phyloP scores from a whole-genome alignment of 2,113 vertebrate species.

The Pipa parva region DNA sequence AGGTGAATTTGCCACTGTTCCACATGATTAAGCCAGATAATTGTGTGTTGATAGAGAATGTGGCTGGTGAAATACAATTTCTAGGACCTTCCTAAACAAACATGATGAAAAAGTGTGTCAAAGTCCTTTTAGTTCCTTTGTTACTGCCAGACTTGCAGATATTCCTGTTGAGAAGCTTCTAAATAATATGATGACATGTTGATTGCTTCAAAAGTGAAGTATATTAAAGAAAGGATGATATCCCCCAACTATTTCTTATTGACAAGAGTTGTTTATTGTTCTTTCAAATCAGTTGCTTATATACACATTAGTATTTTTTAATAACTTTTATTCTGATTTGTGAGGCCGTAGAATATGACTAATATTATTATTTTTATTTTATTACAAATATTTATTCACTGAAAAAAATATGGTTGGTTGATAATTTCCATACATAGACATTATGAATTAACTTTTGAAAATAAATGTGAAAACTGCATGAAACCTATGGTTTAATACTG shows the following conservation, averaged over 20 bases:
- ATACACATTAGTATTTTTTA: too few species aligned
- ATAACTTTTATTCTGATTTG: too few species aligned
- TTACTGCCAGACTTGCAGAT: slow-evolving; percentile 68
- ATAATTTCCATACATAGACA: too few species aligned
- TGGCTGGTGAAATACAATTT: slow-evolving; percentile 99
- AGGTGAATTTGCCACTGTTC: slow-evolving; percentile 99
- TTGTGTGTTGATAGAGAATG: slow-evolving; percentile 99
- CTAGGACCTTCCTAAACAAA: slow-evolving; percentile 99
- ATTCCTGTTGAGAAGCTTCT: slow-evolving; percentile 56
- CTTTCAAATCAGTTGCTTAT: too few species aligned
- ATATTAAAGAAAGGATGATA: slow-evolving; percentile 6
- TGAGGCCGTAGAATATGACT: background rate
- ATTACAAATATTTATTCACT: too few species aligned
- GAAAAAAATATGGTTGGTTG: too few species aligned
- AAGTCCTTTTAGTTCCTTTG: slow-evolving; percentile 75
- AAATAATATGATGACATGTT: slow-evolving; percentile 55
- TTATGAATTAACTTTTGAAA: too few species aligned
- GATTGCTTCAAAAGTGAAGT: slow-evolving; percentile 62
- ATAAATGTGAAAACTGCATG: too few species aligned
- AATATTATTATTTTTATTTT: too few species aligned
- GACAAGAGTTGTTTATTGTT: background rate
- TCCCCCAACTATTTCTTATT: background rate
- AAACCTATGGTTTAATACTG: too few species aligned
- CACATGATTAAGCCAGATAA: slow-evolving; percentile 99
- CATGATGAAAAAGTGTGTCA: slow-evolving; percentile 88